Evolutionary conservation across 2,113 vertebrate genomes (phyloP).

Genomic region (Datnioides undecimradiatus): DNA sequence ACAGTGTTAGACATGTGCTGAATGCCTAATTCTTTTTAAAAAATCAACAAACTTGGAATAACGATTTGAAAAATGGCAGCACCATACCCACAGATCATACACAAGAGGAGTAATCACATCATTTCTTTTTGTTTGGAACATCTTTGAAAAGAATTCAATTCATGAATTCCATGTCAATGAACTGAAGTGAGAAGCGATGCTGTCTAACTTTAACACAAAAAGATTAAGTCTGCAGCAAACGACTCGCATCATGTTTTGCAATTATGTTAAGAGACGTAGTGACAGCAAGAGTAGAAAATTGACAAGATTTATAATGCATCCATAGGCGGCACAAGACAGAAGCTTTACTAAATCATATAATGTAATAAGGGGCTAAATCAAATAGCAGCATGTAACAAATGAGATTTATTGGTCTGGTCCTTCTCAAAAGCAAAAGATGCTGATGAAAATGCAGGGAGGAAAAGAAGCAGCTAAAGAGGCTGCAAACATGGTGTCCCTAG

Average conservation of each 20-base stretch:
- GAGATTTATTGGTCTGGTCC: slow-evolving; percentile 79
- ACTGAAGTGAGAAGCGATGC: background rate
- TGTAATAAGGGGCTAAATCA: slow-evolving; percentile 81
- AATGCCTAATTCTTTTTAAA: background rate
- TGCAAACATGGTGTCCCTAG: slow-evolving; percentile 36
- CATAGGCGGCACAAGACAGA: slow-evolving; percentile 70
- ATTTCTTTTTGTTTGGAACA: background rate
- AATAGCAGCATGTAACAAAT: slow-evolving; percentile 76
- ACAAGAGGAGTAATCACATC: background rate
- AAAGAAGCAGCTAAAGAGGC: slow-evolving; percentile 42
- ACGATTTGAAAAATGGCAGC: no score
- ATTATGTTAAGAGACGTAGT: slow-evolving; percentile 66
- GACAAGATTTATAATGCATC: slow-evolving; percentile 73
- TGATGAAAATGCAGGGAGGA: slow-evolving; percentile 74
- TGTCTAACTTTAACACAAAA: slow-evolving; percentile 36
- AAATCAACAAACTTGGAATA: slow-evolving; percentile 11
- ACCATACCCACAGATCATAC: no score
- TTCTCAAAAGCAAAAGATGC: slow-evolving; percentile 66
- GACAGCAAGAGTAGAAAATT: slow-evolving; percentile 65
- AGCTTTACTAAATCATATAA: slow-evolving; percentile 78
- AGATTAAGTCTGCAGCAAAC: slow-evolving; percentile 43
- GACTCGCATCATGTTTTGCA: slow-evolving; percentile 53
- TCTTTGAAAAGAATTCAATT: no score
- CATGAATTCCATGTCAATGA: no score
- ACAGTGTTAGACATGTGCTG: background rate